phyloP scores from a whole-genome alignment of 2,113 vertebrate species.

The Uropsilus gracilis region DNA sequence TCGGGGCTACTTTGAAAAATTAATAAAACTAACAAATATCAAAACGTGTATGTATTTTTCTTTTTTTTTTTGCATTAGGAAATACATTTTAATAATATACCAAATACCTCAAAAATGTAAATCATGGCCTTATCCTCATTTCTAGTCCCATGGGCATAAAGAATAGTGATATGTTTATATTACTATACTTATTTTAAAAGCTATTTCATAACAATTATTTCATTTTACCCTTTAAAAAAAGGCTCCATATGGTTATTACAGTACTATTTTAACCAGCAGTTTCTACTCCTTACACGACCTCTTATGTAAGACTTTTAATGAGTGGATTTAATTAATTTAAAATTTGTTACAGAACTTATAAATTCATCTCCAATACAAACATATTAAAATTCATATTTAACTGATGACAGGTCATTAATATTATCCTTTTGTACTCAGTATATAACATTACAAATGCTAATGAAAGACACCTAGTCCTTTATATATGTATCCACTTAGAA shows the following conservation, averaged over 20 bases:
- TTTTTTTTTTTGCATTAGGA: conserved; percentile 16
- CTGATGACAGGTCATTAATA: conserved; percentile 31
- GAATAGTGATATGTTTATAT: not conserved
- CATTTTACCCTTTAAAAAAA: conserved; percentile 31
- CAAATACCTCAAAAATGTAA: conserved; percentile 41
- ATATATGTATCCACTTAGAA: not conserved
- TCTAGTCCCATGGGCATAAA: not conserved
- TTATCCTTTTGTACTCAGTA: conserved; percentile 48
- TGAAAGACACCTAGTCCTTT: conserved; percentile 46
- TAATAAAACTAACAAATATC: conserved; percentile 29
- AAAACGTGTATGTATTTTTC: conserved; percentile 39
- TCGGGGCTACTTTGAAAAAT: conserved; percentile 31
- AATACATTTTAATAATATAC: conserved; percentile 5
- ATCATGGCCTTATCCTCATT: not conserved
- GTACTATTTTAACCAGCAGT: conserved; percentile 28
- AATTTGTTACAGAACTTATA: conserved; percentile 48
- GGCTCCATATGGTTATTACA: conserved; percentile 26
- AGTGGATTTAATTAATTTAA: conserved; percentile 51
- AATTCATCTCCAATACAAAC: conserved; percentile 18
- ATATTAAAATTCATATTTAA: conserved; percentile 60
- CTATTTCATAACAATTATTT: conserved; percentile 33
- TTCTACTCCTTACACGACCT: not conserved
- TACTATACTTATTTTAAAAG: conserved; percentile 36
- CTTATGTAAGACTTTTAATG: conserved; percentile 5
- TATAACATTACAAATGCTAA: conserved; percentile 37